Conservation (phyloP, 2,797 vertebrate genomes). For the Lepus oiostolus region DNA sequence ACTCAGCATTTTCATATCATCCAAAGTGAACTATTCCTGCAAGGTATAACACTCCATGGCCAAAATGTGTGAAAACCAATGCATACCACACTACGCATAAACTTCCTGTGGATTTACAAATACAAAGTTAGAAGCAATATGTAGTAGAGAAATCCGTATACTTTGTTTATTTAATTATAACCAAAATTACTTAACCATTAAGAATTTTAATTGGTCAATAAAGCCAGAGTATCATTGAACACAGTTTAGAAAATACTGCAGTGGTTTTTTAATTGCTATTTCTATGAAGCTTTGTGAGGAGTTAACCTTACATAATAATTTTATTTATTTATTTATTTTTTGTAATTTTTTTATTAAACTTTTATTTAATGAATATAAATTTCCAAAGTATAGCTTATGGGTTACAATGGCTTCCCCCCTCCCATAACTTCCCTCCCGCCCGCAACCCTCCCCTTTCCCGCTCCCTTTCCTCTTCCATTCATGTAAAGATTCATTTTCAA, state of each 20-base stretch:
- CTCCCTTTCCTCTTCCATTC: too few relatives aligned
- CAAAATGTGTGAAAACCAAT: neutral
- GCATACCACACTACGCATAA: neutral
- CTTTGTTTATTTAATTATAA: neutral
- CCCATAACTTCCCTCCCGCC: too few relatives aligned
- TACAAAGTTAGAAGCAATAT: neutral
- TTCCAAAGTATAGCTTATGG: too few relatives aligned
- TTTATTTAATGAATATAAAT: too few relatives aligned
- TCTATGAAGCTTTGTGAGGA: neutral
- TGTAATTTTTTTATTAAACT: too few relatives aligned
- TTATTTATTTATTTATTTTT: too few relatives aligned
- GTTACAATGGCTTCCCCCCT: too few relatives aligned
- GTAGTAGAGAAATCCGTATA: neutral
- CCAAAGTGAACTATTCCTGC: neutral
- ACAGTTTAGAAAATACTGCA: neutral
- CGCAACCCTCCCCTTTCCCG: too few relatives aligned
- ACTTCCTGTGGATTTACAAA: neutral
- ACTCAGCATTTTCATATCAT: neutral
- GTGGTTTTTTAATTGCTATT: neutral
- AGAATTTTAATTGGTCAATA: neutral
- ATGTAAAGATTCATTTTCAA: too few relatives aligned
- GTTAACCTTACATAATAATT: neutral
- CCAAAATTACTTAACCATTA: neutral
- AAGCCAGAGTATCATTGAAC: neutral
- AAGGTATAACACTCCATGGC: neutral